phyloP scores from a whole-genome alignment of 2,888 invertebrate genomes.

The Agrypnus murinus region DNA sequence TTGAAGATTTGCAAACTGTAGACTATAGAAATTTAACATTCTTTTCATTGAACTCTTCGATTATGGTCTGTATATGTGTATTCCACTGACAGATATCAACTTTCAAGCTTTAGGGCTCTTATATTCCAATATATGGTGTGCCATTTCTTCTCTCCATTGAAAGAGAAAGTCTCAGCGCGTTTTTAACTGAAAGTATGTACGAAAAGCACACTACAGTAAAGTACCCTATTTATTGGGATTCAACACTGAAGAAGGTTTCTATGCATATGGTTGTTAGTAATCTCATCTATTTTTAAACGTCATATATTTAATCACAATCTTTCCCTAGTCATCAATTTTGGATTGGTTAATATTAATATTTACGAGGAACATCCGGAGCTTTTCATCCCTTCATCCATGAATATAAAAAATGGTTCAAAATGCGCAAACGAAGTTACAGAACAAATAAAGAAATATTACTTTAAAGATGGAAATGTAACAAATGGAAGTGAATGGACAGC shows the following conservation, averaged over 20 bases:
- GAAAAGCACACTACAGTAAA: conserved; percentile 22
- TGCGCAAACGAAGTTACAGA: background rate
- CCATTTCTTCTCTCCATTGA: conserved; percentile 36
- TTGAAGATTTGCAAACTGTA: conserved; percentile 32
- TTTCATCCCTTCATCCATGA: conserved; percentile 26
- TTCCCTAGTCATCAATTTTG: conserved; percentile 10
- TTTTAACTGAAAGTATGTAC: conserved; percentile 24
- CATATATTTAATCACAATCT: background rate
- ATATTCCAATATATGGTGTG: conserved; percentile 28
- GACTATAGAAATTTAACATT: conserved; percentile 23
- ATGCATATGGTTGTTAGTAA: conserved; percentile 35
- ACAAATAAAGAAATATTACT: conserved; percentile 19
- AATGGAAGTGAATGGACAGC: conserved; percentile 32
- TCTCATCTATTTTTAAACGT: background rate
- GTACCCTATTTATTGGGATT: conserved; percentile 40
- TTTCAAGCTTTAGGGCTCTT: conserved; percentile 27
- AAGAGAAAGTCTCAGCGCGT: conserved; percentile 24
- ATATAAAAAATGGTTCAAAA: background rate
- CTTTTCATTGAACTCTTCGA: conserved; percentile 31
- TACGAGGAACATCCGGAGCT: conserved; percentile 23
- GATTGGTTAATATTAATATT: conserved; percentile 11
- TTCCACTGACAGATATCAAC: background rate
- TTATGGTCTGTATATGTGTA: background rate
- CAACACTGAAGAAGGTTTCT: conserved; percentile 43
- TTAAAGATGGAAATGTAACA: conserved; percentile 20